Base-by-base conservation (phyloP, 2,888 invertebrate genomes). In the Chirona hameri region DNA sequence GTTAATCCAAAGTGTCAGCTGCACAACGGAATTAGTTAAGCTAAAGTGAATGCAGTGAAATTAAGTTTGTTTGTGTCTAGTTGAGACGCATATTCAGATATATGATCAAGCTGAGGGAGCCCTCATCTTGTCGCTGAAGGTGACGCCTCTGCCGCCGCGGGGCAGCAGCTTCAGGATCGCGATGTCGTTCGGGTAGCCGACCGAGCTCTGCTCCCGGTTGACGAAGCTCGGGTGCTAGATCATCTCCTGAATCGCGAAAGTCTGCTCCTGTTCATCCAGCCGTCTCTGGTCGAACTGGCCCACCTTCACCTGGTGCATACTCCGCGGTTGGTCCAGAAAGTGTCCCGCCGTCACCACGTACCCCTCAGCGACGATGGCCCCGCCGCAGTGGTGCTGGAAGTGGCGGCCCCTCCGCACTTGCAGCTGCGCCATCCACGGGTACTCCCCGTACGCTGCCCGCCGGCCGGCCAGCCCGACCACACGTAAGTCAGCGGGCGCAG, bases 351-450 rank as follows among this genome's bases (percentile, higher is more conserved):
- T 76, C 21, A 76, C 24, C 39, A 76, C 9, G 39, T 39, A 39
- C 18, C 76, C 5, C 15, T 7, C 21, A 21, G 21, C 21, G 39
- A 76, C 39, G 21, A 76, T 21, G 39, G 7, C 18, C 39, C 39
- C 76, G 76, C 76, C 76, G 76, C 76, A 76, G 76, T 31, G 39
- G 76, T 76, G 76, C 39, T 27, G 3, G 21, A 14, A 39, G 18
- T 29, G 39, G 48, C 48, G 39, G 18, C 76, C 24, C 21, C 7
- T 0, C 39, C 29, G 76, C 18, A 15, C 14, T 39, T 76, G 39
- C 31, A 76, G 76, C 76, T 76, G 76, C 76, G 76, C 76, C 76
- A 39, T 76, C 76, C 76, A 76, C 39, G 76, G 76, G 76, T 15
- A 76, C 76, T 76, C 76, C 5, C 76, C 76, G 39, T 76, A 76